Base-by-base conservation (phyloP, 2,797 vertebrate species). In the Eospalax fontanierii region DNA sequence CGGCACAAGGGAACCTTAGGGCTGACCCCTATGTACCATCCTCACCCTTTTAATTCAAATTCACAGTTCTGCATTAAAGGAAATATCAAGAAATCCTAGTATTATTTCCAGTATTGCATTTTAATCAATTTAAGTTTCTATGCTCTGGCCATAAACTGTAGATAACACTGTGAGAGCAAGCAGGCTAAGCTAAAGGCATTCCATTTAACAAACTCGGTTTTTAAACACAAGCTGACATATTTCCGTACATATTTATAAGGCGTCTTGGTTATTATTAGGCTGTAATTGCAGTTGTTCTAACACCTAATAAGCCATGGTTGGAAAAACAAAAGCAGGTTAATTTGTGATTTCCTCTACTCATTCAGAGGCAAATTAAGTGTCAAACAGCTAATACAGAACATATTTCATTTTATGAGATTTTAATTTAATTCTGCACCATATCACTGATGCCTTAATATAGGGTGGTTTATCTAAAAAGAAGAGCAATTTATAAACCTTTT, bases 331-430 rank as follows among this genome's bases (percentile, higher is more conserved):
- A 99, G 99, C 99, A 99, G 99, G 99, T 99, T 99, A 99, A 99
- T 99, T 99, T 99, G 99, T 99, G 99, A 99, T 99, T 99, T 99
- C 99, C 99, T 99, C 98, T 98, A 99, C 99, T 99, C 99, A 99
- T 99, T 99, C 99, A 99, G 99, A 99, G 99, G 99, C 99, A 99
- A 99, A 99, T 99, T 99, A 99, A 99, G 99, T 99, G 99, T 99
- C 99, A 99, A 99, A 99, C 99, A 99, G 99, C 99, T 99, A 99
- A 99, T 99, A 99, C 98, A 97, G 98, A 99, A 99, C 99, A 99
- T 99, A 99, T 99, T 99, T 99, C 99, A 99, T 99, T 99, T 99
- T 99, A 99, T 99, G 99, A 99, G 99, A 99, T 99, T 99, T 99
- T 99, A 99, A 99, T 99, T 99, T 99, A 99, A 99, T 99, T 99